Base-by-base conservation (phyloP, 2,113 vertebrate genomes). In the Dryoscopus gambensis region DNA sequence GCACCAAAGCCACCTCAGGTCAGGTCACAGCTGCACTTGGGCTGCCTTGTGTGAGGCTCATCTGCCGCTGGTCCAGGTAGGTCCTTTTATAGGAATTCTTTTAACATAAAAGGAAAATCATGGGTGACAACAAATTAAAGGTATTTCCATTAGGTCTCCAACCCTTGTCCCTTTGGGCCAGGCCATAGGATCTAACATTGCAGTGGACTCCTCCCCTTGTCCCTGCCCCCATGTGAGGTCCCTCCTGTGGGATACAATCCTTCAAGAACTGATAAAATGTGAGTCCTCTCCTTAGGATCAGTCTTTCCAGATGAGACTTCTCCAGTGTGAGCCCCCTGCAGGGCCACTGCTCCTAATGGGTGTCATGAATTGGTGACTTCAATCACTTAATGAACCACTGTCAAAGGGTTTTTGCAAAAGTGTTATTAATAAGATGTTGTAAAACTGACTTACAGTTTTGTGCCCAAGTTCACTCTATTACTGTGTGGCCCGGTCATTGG, bases 1-100 rank as follows among this genome's bases (percentile, higher is more conserved):
- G 42, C 31, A 35, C 49, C 53, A 49, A 64, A 64, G 31, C 31
- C 35, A 33, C 39, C 22, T 44, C 33, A 42, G 40, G 11, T 64
- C 33, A 39, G 68, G 23, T 55, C 10, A 6, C 35, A 22, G 30
- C 35, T 40, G 49, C 11, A 2, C 49, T 56, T 22, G 24, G 0
- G 1, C 49, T 10, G 19, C 30, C 25, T 63, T 24, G 5, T 1
- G 0, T 47, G 75, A 25, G 7, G 13, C 13, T 20, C 0, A 0
- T 70, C 49, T 0, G 1, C 20, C 4, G 1, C 42, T 71, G 11
- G 20, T 30, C 70, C 13, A 21, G 20, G 35, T 30, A 40, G 13
- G 5, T 62, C n/a, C 18, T 69, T 27, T 53, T 46, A 6, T 5
- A 40, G 40, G 20, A 71, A 30, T 55, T 71, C 30, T 30, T 49